Conservation (phyloP, 2,888 invertebrate species). For the Lepidocyrtinus sp. region DNA sequence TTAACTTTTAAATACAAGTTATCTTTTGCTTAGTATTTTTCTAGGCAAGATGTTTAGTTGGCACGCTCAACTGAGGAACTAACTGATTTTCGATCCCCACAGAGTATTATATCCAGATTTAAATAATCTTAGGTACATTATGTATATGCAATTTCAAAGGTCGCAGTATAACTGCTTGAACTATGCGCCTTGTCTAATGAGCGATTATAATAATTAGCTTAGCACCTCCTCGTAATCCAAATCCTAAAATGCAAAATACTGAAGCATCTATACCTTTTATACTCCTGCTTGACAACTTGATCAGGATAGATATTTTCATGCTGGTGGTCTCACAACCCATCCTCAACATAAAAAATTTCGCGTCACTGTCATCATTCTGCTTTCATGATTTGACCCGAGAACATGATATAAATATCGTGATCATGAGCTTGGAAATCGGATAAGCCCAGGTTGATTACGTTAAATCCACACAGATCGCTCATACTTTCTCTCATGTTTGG, state of each 20-base stretch:
- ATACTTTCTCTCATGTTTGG: too few relatives aligned
- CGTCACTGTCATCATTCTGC: not conserved
- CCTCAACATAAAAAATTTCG: too few relatives aligned
- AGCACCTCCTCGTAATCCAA: not conserved
- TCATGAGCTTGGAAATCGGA: too few relatives aligned
- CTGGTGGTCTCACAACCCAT: not conserved
- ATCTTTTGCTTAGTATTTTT: not conserved
- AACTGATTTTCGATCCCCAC: not conserved
- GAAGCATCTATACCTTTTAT: too few relatives aligned
- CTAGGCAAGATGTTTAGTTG: slow-evolving; percentile 2
- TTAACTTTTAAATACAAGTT: not conserved
- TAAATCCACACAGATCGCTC: too few relatives aligned
- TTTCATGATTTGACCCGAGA: not conserved
- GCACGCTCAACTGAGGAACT: slow-evolving; percentile 1
- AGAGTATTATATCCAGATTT: not conserved
- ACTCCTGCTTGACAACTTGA: not conserved
- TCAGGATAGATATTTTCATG: not conserved
- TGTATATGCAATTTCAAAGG: not conserved
- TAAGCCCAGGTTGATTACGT: too few relatives aligned
- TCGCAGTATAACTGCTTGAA: not conserved
- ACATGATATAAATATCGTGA: too few relatives aligned
- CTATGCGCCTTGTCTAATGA: slow-evolving; percentile 9
- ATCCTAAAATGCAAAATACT: too few relatives aligned
- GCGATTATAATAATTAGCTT: not conserved
- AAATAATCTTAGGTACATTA: not conserved